Percentiles rank a stretch among this genome's conserved stretches.
Conservation (phyloP, 2,888 invertebrate genomes). For the Spisula subtruncata region DNA sequence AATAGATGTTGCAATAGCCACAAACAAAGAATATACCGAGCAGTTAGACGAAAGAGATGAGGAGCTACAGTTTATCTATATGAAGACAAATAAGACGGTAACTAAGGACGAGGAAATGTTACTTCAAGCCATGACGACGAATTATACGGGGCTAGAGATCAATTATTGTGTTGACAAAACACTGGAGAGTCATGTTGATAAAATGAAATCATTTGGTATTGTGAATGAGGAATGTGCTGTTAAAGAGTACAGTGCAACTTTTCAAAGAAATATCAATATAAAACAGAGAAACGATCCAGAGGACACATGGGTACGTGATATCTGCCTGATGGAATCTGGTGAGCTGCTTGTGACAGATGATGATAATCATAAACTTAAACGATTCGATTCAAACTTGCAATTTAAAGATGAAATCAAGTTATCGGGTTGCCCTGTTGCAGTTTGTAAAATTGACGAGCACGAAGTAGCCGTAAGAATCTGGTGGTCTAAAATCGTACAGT, state of each 20-base stretch:
- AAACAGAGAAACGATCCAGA: background rate
- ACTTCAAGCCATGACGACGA: background rate
- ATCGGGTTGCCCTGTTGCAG: constrained; percentile 18
- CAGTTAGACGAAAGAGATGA: constrained; percentile 18
- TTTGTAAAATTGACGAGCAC: background rate
- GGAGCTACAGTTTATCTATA: constrained; percentile 9
- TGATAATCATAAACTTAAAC: constrained; percentile 16
- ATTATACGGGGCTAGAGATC: constrained; percentile 22
- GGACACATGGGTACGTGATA: background rate
- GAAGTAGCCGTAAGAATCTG: background rate
- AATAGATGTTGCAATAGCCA: constrained; percentile 21
- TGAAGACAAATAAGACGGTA: constrained; percentile 25
- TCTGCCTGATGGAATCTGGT: constrained; percentile 17
- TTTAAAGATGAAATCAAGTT: constrained; percentile 26
- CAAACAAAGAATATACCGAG: background rate
- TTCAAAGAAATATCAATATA: constrained; percentile 17
- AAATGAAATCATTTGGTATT: constrained; percentile 5
- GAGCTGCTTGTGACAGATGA: background rate
- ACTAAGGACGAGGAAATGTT: constrained; percentile 22
- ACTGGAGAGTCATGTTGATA: background rate
- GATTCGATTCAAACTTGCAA: constrained; percentile 27
- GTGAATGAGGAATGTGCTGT: background rate
- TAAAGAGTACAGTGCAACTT: constrained; percentile 5
- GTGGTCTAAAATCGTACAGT: background rate
- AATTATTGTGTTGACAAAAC: constrained; percentile 19